Evolutionary conservation across 53 echinoderm and acorn worm species (phyloP), one percentile per base, ranked within the genome.

Genomic region (Paracentrotus lividus): DNA sequence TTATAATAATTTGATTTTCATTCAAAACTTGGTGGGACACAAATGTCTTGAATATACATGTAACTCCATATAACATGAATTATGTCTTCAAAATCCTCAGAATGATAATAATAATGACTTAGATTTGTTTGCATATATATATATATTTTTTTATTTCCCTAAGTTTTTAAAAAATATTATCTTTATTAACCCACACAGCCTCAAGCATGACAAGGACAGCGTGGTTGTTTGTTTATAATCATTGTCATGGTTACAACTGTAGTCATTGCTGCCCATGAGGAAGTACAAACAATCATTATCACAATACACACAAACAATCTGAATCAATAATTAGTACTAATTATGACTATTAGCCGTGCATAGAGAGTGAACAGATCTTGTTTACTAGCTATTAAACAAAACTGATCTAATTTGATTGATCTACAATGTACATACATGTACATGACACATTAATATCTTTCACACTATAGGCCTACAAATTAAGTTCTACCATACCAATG

Each of bases 221-320:
- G 15, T 13, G 10, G 47, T 81, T 81, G 26, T 81, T n/a, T 81
- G 47, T 81, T 45, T 81, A 47, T 6, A 12, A 9, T 45, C 8
- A 47, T 81, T 27, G 49, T 4, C 49, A 81, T 81, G 27, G 81
- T 81, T 81, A 81, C 81, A 24, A 81, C 81, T 45, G 45, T 81
- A 47, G 49, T 81, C n/a, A 81, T 47, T 81, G 14, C 81, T 81
- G 47, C 47, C 44, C 26, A 81, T 81, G 45, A 81, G 81, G 81
- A 81, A 81, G 27, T 81, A 81, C 2, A 45, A 81, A 81, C 47
- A 78, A 78, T 47, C 49, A 81, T 26, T 81, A 23, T 47, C 81
- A 1, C 21, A 45, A 47, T 81, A 47, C 26, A 47, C 47, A 47
- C 47, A 40, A 5, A 81, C n/a, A 44, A 81, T 45, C 12, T 47